Evolutionary conservation across 2,888 invertebrate species (phyloP).

Genomic region (Drosophila subsilvestris): DNA sequence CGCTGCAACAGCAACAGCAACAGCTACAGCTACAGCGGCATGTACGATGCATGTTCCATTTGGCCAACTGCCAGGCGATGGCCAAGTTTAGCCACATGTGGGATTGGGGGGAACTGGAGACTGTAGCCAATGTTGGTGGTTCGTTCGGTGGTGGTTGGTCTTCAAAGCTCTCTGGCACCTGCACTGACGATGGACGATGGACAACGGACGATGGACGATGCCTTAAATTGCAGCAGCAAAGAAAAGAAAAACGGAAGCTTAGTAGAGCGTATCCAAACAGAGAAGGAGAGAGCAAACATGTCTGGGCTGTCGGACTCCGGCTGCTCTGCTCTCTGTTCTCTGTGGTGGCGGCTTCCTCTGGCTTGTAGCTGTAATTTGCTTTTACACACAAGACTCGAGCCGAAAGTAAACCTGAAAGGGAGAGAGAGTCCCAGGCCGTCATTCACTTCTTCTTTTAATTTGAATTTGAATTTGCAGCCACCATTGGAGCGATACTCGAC

Average conservation of each 20-base stretch:
- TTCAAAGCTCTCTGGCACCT: conserved; percentile 46
- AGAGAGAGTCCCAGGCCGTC: conserved; percentile 26
- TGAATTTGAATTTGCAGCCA: conserved; percentile 84
- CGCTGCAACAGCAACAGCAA: conserved; percentile 20
- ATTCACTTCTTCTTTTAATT: conserved; percentile 42
- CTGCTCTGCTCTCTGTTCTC: conserved; percentile 24
- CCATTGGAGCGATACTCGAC: conserved; percentile 87
- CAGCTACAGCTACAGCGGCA: conserved; percentile 7
- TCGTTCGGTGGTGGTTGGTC: conserved; percentile 46
- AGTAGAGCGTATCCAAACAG: conserved; percentile 81
- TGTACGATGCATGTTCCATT: conserved; percentile 49
- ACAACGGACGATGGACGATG: conserved; percentile 33
- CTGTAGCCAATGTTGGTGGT: conserved; percentile 25
- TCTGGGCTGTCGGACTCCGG: conserved; percentile 51
- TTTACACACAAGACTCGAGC: conserved; percentile 27
- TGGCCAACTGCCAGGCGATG: conserved; percentile 28
- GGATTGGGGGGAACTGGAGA: conserved; percentile 1
- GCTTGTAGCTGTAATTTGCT: conserved; percentile 53
- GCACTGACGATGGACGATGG: conserved; percentile 40
- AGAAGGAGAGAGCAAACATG: conserved; percentile 63
- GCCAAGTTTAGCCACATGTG: conserved; percentile 32
- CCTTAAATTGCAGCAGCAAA: conserved; percentile 68
- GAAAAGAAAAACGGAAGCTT: conserved; percentile 72
- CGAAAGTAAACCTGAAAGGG: conserved; percentile 53
- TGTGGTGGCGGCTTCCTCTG: conserved; percentile 35